Base-by-base conservation (phyloP, 2,797 vertebrate species). In the Rhinophrynus dorsalis region DNA sequence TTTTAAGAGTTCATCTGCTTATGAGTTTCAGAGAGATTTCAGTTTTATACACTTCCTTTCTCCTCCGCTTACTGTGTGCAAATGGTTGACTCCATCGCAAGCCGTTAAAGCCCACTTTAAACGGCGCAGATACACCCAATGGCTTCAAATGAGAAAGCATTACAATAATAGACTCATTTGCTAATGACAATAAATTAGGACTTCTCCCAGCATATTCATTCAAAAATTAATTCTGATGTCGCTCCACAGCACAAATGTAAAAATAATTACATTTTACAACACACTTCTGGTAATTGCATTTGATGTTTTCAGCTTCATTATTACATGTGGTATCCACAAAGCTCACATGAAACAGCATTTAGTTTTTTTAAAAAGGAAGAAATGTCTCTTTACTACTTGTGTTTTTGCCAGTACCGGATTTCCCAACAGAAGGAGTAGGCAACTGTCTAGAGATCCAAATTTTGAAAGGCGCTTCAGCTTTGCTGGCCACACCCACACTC, bases 101-200 rank as follows among this genome's bases (percentile, higher is more conserved):
- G 58, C 65, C 52, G 65, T 56, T 64, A 65, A 72, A 73, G 45
- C 70, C 55, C 40, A 54, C 35, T 73, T 81, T 78, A 73, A 80
- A 78, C 76, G 72, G 78, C 76, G 76, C 67, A 77, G 79, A 78
- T 79, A 82, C 77, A 78, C 78, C 80, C 74, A 79, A 84, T 79
- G 80, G 76, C 77, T 81, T 75, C 69, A 79, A 82, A 79, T 77
- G 73, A 77, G 82, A 75, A 85, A 87, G 82, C 74, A 79, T 83
- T 80, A 75, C 57, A 77, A 79, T 76, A 84, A 80, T 73, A 82
- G 75, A 84, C 78, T 78, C 67, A 78, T 80, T 83, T 84, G 83
- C 81, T 84, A 82, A 82, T 77, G 79, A 86, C 35, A 73, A 80
- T 79, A 83, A 84, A 83, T 79, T 78, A 84, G 83, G 75, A 74